phyloP scores from a whole-genome alignment of 1,140 invertebrate genomes.

The Anoplophora glabripennis region DNA sequence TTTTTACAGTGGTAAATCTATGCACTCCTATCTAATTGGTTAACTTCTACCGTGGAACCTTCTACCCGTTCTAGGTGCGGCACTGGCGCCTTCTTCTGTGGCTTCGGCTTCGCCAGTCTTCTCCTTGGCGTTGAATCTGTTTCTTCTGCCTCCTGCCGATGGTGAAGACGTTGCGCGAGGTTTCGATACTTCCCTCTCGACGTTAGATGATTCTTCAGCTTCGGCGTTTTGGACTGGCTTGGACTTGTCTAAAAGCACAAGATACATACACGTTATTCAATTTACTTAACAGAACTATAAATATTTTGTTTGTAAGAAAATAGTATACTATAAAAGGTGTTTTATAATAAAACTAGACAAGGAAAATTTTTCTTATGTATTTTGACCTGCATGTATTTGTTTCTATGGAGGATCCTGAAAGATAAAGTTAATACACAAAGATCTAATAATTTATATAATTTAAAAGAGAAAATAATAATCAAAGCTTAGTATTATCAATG shows the following conservation, averaged over 20 bases:
- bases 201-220: constrained; percentile 20
- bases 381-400: too few relatives aligned
- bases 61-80: constrained; percentile 38
- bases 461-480: too few relatives aligned
- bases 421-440: too few relatives aligned
- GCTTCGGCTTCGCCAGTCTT: constrained; percentile 7
- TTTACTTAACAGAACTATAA: too few relatives aligned
- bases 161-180: constrained; percentile 9
- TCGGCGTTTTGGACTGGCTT: constrained; percentile 29
- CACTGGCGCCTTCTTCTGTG: constrained; percentile 28
- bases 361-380: too few relatives aligned
- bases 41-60: constrained; percentile 42
- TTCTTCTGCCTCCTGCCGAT: constrained; percentile 13
- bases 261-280: not conserved
- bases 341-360: too few relatives aligned
- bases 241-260: constrained; percentile 21
- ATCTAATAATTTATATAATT: too few relatives aligned
- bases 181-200: constrained; percentile 20
- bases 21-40: not conserved
- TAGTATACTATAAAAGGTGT: too few relatives aligned
- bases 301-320: too few relatives aligned
- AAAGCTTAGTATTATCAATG: too few relatives aligned
- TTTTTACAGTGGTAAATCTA: too few relatives aligned
- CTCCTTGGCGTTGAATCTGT: constrained; percentile 19
- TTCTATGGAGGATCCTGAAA: too few relatives aligned